phyloP scores from a whole-genome alignment of 1,140 invertebrate genomes.

The Drosophila neocordata region DNA sequence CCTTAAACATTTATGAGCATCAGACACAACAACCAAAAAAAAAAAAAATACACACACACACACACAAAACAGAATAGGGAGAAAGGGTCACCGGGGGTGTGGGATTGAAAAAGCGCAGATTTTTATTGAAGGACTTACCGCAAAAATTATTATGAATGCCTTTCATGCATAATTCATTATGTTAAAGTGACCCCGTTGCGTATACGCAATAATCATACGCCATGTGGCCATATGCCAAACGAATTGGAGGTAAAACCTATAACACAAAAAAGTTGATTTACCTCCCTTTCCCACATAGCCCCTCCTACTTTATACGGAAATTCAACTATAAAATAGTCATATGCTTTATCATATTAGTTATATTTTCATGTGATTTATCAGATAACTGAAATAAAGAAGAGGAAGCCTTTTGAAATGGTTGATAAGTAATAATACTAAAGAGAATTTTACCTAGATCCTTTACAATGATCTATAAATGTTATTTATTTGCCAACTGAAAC shows the following conservation, averaged over 20 bases:
- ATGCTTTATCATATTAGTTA: too few species aligned
- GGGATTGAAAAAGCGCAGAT: constrained; percentile 35
- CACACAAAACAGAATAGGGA: not conserved
- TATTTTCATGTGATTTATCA: not conserved
- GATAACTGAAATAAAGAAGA: not conserved
- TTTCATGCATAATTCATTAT: constrained; percentile 74
- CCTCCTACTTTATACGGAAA: too few species aligned
- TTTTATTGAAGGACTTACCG: constrained; percentile 54
- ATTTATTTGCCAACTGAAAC: too few species aligned
- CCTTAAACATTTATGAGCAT: constrained; percentile 77
- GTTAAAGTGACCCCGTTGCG: constrained; percentile 75
- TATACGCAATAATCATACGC: constrained; percentile 79
- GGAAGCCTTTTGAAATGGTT: too few species aligned
- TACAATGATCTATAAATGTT: too few species aligned
- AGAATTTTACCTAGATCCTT: too few species aligned
- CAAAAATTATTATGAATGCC: constrained; percentile 73
- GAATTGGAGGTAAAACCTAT: not conserved
- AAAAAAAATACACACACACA: not conserved
- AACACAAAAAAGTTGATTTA: not conserved
- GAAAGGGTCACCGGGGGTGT: not conserved
- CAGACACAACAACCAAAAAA: constrained; percentile 26
- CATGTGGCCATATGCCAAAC: constrained; percentile 26
- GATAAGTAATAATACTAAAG: too few species aligned
- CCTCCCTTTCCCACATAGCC: too few species aligned
- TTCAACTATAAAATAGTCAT: too few species aligned